Evolutionary conservation across 2,797 vertebrate species (phyloP).

Genomic region (Urosaurus nigricauda): DNA sequence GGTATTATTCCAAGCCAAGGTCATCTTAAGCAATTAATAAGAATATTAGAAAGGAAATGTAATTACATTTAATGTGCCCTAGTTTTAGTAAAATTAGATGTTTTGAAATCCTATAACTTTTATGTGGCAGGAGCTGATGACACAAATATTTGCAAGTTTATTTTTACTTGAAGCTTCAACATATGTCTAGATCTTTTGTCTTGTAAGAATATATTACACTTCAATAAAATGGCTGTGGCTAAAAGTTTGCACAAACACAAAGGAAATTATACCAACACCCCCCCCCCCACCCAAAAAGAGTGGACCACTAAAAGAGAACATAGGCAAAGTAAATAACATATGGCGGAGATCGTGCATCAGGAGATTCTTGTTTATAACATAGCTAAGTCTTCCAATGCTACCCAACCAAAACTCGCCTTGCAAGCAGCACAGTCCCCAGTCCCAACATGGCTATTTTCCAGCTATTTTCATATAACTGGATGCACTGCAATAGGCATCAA

Average conservation of each 20-base stretch:
- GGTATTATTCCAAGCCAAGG: conserved; percentile 15
- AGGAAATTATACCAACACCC: no score
- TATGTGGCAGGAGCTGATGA: neutral
- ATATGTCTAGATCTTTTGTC: neutral
- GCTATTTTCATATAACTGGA: no score
- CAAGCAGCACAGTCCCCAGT: no score
- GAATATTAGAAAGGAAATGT: conserved; percentile 26
- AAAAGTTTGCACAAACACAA: neutral
- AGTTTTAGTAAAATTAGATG: neutral
- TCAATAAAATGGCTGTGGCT: neutral
- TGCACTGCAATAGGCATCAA: no score
- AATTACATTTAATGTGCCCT: conserved; percentile 17
- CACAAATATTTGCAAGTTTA: neutral
- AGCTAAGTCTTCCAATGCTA: no score
- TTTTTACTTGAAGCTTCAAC: neutral
- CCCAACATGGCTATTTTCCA: no score
- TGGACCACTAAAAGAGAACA: no score
- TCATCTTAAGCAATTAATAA: conserved; percentile 16
- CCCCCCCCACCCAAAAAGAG: no score
- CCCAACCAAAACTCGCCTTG: no score
- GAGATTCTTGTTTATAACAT: no score
- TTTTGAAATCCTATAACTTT: conserved; percentile 8
- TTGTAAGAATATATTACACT: neutral
- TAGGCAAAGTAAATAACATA: no score
- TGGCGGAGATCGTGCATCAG: no score